These are phyloP conservation scores for Uloborus plumipes DNA, from an alignment of 2,888 invertebrate genomes.

Conservation along the genomic window DNA sequence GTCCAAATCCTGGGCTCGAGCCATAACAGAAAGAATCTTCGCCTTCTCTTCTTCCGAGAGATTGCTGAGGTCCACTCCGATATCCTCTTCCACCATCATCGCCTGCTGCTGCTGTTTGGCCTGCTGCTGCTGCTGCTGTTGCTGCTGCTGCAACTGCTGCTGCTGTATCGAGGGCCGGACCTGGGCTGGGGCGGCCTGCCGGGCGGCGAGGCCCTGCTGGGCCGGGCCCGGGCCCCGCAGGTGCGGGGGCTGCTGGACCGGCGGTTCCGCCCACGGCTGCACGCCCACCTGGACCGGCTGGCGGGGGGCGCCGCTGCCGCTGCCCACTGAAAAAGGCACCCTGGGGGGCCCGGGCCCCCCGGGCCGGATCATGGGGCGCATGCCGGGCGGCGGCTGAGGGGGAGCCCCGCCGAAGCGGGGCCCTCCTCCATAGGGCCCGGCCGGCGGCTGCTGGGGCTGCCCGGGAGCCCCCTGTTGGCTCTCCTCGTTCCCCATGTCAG, in stretches of 20 bases:
- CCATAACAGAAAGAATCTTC: constrained; percentile 77
- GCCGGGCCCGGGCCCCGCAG: constrained; percentile 32
- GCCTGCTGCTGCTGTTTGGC: constrained; percentile 8
- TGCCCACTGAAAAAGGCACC: background rate
- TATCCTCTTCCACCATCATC: constrained; percentile 20
- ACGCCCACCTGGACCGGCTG: constrained; percentile 56
- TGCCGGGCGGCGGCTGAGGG: background rate
- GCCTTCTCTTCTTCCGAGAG: constrained; percentile 77
- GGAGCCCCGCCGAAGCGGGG: background rate
- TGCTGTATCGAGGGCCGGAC: constrained; percentile 13
- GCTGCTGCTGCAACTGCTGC: constrained; percentile 40
- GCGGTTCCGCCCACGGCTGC: constrained; percentile 63
- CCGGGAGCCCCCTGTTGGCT: constrained; percentile 51
- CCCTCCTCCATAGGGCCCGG: background rate
- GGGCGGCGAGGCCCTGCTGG: constrained; percentile 29
- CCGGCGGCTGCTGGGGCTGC: constrained; percentile 24
- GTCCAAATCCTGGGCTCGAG: constrained; percentile 75
- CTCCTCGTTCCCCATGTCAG: constrained; percentile 63
- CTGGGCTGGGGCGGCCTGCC: constrained; percentile 7
- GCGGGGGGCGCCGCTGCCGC: constrained; percentile 1
- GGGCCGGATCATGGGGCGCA: constrained; percentile 13
- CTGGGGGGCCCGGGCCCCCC: constrained; percentile 25
- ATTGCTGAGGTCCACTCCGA: constrained; percentile 75
- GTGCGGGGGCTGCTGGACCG: constrained; percentile 39
- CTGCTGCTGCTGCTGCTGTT: constrained; percentile 30